Conservation (phyloP, 2,888 invertebrate species). For the Troglohyphantes excavatus region DNA sequence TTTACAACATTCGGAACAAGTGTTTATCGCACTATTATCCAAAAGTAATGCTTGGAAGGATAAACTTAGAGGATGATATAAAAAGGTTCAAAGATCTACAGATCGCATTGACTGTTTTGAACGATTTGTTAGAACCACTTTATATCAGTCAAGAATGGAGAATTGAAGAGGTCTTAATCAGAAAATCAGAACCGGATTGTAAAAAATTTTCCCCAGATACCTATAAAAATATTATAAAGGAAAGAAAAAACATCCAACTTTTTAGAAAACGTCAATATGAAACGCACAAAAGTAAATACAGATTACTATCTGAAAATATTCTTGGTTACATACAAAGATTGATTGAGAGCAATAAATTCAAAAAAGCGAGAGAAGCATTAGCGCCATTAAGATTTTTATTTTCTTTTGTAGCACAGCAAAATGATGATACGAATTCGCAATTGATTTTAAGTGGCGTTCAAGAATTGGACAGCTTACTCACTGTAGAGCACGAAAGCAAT, state of each 20-base stretch:
- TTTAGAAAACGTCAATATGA: background rate
- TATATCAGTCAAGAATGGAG: background rate
- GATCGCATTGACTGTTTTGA: background rate
- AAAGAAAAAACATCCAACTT: background rate
- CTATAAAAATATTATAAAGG: background rate
- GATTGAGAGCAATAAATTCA: background rate
- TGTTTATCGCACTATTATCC: background rate
- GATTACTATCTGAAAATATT: background rate
- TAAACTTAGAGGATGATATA: background rate
- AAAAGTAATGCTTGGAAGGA: background rate
- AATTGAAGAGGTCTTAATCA: background rate
- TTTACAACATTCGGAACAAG: slow-evolving; percentile 2
- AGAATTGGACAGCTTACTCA: background rate
- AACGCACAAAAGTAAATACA: background rate
- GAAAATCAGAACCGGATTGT: background rate
- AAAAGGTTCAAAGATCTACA: background rate
- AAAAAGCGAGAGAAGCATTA: background rate
- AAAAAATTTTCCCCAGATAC: background rate
- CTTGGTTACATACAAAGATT: background rate
- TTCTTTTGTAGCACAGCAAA: background rate
- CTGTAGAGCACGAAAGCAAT: background rate
- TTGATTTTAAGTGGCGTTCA: background rate
- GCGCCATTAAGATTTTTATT: background rate
- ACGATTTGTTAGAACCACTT: background rate
- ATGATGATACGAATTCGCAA: background rate